Evolutionary conservation across 2,888 invertebrate species (phyloP), one percentile per base, ranked within the genome.

Genomic region (Drepanosiphum platanoidis): DNA sequence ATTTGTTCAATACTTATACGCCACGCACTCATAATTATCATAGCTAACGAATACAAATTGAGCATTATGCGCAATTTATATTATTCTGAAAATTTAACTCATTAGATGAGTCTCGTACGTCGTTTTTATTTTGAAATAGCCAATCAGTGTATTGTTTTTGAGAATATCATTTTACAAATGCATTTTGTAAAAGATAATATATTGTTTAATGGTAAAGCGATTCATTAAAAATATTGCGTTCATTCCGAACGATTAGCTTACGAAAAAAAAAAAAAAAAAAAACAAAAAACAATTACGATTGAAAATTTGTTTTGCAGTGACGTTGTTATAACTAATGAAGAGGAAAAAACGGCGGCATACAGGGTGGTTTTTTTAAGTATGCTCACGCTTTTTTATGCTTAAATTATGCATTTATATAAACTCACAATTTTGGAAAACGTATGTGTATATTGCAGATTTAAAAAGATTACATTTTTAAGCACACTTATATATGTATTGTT

Each of bases 271-370:
- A 72, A 75, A n/a, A n/a, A n/a, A 77, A 11, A 58, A 30, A 46
- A 18, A 42, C n/a, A 72, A 75, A 58, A 58, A 58, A 27, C 64
- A 64, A 78, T 64, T 64, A 64, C 64, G 30, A 30, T 64, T 75
- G n/a, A 58, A 74, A 75, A 75, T 58, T 75, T 75, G 58, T 75
- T 75, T 52, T 52, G 74, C 52, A 66, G 32, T 15, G 66, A 66
- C 66, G 66, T 64, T 30, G 64, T 66, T 66, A 30, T 61, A 78
- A 78, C 61, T 77, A 77, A 61, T 77, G 77, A 77, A 61, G 61
- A 36, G 77, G 61, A 61, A 77, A 34, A 61, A 77, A 61, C 39
- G 61, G 9, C 27, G 39, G 61, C 30, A 61, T 27, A n/a, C n/a
- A n/a, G n/a, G n/a, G n/a, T n/a, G n/a, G n/a, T n/a, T n/a, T n/a